phyloP scores from a whole-genome alignment of 30 jellyfish, hydroid and myxozoan species.

The Cassiopea andromeda region DNA sequence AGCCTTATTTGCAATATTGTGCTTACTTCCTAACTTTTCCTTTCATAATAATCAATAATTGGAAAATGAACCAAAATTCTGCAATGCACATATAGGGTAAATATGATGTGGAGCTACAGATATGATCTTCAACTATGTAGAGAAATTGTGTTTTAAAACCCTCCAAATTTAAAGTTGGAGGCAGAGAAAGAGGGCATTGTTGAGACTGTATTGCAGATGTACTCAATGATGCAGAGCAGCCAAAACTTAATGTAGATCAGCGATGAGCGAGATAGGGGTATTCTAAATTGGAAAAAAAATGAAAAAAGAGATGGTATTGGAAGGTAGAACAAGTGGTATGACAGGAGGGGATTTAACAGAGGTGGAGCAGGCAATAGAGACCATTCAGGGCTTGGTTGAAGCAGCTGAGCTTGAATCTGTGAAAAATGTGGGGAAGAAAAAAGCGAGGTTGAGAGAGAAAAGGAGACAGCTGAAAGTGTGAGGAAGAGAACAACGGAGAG shows the following conservation, averaged over 20 bases:
- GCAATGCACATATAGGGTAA: background rate
- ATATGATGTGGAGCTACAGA: constrained; percentile 10
- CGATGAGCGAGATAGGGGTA: constrained; percentile 22
- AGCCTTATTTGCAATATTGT: background rate
- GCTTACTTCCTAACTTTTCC: background rate
- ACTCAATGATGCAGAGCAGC: constrained; percentile 6
- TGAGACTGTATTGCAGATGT: constrained; percentile 25
- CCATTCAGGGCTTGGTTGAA: background rate
- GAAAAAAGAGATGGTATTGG: constrained; percentile 8
- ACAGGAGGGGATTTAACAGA: constrained; percentile 23
- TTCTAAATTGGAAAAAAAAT: constrained; percentile 12
- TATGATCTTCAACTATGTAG: constrained; percentile 12
- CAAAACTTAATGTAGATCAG: constrained; percentile 15
- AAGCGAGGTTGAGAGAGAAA: constrained; percentile 11
- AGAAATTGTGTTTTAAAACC: background rate
- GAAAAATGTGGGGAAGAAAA: background rate
- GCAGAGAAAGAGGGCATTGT: constrained; percentile 8
- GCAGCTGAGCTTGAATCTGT: background rate
- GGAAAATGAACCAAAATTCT: background rate
- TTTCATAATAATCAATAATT: background rate
- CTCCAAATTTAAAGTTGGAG: constrained; percentile 14
- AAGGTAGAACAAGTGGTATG: constrained; percentile 25
- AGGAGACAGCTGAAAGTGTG: constrained; percentile 19
- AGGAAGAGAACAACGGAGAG: constrained; percentile 3
- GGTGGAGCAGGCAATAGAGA: constrained; percentile 20